Base-by-base conservation (phyloP, 2,888 invertebrate species). In the Zygaena filipendulae region DNA sequence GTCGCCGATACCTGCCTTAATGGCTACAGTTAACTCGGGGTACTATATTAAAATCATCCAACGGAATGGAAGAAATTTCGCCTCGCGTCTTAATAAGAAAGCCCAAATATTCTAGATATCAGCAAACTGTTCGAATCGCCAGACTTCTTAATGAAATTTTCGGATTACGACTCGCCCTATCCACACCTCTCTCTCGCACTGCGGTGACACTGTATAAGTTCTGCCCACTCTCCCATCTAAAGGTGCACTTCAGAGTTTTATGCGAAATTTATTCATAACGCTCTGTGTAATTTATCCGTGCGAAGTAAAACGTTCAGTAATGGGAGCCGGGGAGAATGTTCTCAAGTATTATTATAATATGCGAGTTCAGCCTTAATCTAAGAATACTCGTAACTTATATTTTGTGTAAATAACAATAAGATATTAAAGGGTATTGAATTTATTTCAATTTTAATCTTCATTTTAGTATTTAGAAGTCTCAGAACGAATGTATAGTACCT, bases 241-340 rank as follows among this genome's bases (percentile, higher is more conserved):
- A 77, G 77, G 77, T 79, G 77, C 80, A 77, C 61, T 71, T 54
- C 53, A 43, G 62, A 75, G 70, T 75, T 80, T 80, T 80, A 81
- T 80, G 77, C 57, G 72, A 81, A 79, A 80, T 80, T 80, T 81
- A 81, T 81, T 81, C 81, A 81, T 81, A 80, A 80, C 79, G 63
- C 66, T n/a, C n/a, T 59, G 74, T 59, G 74, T 80, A 80, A 80
- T 80, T 79, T 74, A 80, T 77, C 74, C 71, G 56, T 52, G 62
- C 55, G 55, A 58, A 72, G 74, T 69, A 67, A 72, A 74, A 68
- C 62, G 68, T 57, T 58, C 42, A 45, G 71, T 72, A 74, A 74
- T 74, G 68, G 62, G 48, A 54, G 53, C 51, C 41, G 56, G 54
- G 60, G 53, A 51, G 57, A 61, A 68, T 62, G 59, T 60, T 63